These are phyloP conservation scores for Murina feae DNA, from an alignment of 2,113 vertebrate genomes.

Conservation along the genomic window DNA sequence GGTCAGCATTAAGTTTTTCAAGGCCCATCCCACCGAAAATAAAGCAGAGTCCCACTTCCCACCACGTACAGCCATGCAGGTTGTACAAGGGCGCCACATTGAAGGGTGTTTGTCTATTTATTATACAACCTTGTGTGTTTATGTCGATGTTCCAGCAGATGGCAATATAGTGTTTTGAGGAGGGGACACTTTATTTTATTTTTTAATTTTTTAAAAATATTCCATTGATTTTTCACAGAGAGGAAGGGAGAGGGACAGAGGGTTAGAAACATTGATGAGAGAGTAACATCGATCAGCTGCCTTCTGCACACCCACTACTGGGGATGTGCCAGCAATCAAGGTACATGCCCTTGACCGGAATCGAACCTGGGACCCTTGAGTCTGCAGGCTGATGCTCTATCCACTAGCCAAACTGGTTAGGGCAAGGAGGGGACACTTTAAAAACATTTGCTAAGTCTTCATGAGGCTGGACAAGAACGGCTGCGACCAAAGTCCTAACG, in stretches of 20 bases:
- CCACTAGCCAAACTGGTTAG: no score
- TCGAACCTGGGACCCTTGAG: no score
- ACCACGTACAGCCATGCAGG: neutral
- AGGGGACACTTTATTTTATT: neutral
- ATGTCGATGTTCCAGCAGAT: neutral
- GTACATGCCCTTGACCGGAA: no score
- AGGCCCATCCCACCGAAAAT: no score
- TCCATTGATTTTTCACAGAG: no score
- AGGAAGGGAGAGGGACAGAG: no score
- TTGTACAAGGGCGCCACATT: fast-evolving
- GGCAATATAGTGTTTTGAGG: slow-evolving; percentile 24
- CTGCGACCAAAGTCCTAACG: fast-evolving
- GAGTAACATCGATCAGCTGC: no score
- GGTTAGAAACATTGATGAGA: no score
- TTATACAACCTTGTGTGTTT: neutral
- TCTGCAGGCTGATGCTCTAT: no score
- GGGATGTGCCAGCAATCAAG: no score
- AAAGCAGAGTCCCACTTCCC: neutral
- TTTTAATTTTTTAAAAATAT: no score
- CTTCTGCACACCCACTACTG: no score
- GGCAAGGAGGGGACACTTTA: neutral
- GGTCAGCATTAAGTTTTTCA: neutral
- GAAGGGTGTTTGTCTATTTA: neutral
- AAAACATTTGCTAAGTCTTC: neutral
- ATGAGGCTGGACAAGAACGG: fast-evolving